These are phyloP conservation scores for Achroia grisella DNA, from an alignment of 1,140 invertebrate genomes.

Conservation along the genomic window DNA sequence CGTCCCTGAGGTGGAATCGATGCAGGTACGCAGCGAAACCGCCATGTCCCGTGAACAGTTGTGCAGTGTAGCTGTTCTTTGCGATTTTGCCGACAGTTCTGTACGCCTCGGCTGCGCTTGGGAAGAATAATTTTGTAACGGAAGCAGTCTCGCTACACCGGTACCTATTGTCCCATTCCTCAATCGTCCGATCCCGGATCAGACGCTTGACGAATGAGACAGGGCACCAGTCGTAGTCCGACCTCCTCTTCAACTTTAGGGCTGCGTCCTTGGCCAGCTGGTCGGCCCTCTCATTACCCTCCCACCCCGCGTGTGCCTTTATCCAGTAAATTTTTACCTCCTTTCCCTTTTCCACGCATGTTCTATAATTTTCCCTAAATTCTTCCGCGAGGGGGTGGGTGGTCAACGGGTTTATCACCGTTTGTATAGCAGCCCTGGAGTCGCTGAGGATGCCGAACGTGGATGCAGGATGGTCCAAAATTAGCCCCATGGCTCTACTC, in stretches of 20 bases:
- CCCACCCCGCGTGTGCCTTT: conserved; percentile 1
- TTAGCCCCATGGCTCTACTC: neutral
- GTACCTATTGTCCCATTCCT: conserved; percentile 2
- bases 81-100: neutral
- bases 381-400: conserved; percentile 11
- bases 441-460: conserved; percentile 14
- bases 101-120: neutral
- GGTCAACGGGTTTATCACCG: neutral
- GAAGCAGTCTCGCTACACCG: neutral
- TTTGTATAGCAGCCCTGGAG: conserved; percentile 16
- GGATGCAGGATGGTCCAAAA: neutral
- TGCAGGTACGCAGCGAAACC: conserved; percentile 1
- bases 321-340: neutral
- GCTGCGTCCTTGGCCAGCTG: conserved; percentile 3
- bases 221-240: conserved; percentile 1
- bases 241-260: neutral
- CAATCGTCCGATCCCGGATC: neutral
- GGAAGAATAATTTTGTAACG: neutral
- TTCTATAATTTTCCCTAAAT: conserved; percentile 1
- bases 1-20: neutral
- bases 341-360: neutral
- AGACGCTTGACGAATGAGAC: conserved; percentile 6
- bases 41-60: conserved; percentile 2
- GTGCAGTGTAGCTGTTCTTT: neutral
- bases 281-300: conserved; percentile 2